Evolutionary conservation across 2,888 invertebrate species (phyloP).

Genomic region (Pterostichus madidus): DNA sequence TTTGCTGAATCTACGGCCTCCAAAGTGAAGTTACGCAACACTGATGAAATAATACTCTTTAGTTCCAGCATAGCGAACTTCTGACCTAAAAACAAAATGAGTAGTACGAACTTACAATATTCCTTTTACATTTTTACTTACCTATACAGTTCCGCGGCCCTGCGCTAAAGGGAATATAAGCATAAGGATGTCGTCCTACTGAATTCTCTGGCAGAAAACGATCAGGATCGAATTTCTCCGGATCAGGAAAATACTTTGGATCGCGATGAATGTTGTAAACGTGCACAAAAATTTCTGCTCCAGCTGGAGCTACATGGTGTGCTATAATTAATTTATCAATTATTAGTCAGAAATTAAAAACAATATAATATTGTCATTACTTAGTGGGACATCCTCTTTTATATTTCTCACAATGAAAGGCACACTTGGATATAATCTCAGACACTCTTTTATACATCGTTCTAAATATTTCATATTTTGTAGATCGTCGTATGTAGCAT

Average conservation of each 20-base stretch:
- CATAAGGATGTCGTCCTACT: conserved; percentile 80
- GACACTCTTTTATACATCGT: conserved; percentile 83
- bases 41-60: conserved; percentile 80
- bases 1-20: conserved; percentile 77
- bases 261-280: conserved; percentile 84
- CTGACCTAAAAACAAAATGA: conserved; percentile 79
- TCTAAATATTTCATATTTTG: conserved; percentile 83
- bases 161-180: conserved; percentile 85
- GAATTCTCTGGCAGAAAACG: conserved; percentile 83
- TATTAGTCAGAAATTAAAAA: neutral
- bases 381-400: conserved; percentile 76
- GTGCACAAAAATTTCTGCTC: conserved; percentile 78
- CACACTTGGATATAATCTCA: conserved; percentile 84
- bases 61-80: conserved; percentile 84
- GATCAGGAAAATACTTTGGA: conserved; percentile 82
- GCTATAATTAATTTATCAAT: conserved; percentile 73
- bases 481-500: conserved; percentile 80
- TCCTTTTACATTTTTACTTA: conserved; percentile 71
- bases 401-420: conserved; percentile 81
- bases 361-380: neutral
- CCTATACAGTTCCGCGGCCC: conserved; percentile 86
- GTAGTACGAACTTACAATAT: neutral
- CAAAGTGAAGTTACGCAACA: conserved; percentile 79
- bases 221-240: conserved; percentile 84
- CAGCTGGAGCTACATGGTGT: conserved; percentile 78